Percentiles rank a stretch among this genome's conserved stretches.
Conservation (phyloP, 2,888 invertebrate species). For the Stenurella melanura region DNA sequence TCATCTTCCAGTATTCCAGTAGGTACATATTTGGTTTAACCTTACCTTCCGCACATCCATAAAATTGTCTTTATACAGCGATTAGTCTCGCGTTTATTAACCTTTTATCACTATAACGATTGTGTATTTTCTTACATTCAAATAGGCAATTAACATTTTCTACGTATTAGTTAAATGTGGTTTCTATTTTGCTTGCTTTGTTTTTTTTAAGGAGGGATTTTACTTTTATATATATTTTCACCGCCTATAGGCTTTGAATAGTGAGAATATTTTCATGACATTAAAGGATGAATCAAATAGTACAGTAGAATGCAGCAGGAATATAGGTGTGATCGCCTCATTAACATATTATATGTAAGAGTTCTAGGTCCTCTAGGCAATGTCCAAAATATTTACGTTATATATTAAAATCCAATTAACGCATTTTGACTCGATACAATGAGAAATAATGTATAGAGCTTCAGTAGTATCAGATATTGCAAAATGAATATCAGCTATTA, state of each 20-base stretch:
- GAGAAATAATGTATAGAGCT: background rate
- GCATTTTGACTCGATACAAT: background rate
- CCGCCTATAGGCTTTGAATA: constrained; percentile 7
- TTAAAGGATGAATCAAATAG: background rate
- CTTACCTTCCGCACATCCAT: background rate
- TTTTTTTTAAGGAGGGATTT: constrained; percentile 5
- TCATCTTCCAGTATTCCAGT: background rate
- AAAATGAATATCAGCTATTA: background rate
- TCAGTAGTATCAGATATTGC: background rate
- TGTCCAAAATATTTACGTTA: background rate
- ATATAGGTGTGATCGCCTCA: too few species aligned
- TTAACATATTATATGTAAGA: background rate
- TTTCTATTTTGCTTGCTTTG: background rate
- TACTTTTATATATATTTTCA: background rate
- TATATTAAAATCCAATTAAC: background rate
- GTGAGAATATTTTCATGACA: background rate
- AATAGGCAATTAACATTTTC: constrained; percentile 25
- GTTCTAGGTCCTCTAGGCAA: background rate
- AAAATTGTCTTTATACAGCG: background rate
- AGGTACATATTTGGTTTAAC: background rate
- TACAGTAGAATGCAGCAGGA: too few species aligned
- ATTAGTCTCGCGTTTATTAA: background rate
- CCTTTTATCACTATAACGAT: background rate
- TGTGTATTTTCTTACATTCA: background rate
- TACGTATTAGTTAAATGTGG: background rate